These are phyloP conservation scores for Cactoblastis cactorum DNA, from an alignment of 2,888 invertebrate species.

Conservation along the genomic window DNA sequence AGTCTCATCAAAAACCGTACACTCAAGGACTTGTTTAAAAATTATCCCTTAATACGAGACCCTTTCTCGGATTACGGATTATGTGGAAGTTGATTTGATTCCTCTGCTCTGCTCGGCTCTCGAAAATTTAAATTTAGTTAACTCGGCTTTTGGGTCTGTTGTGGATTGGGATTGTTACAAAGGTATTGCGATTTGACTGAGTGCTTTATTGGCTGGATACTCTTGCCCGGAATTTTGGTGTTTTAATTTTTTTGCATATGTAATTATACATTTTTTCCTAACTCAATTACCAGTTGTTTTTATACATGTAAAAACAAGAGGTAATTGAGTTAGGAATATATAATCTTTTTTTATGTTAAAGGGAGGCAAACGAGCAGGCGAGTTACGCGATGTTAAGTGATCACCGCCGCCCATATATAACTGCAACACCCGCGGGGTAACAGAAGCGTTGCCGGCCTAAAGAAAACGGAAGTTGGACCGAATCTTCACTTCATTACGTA, in stretches of 20 bases:
- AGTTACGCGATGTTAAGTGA: no score
- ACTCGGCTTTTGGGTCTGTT: background rate
- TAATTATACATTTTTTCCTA: no score
- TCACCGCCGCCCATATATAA: no score
- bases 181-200: background rate
- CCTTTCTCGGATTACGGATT: conserved; percentile 12
- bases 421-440: no score
- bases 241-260: background rate
- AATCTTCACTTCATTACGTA: no score
- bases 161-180: background rate
- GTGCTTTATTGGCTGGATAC: background rate
- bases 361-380: no score
- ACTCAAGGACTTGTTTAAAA: conserved; percentile 9
- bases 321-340: no score
- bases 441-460: no score
- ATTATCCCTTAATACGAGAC: conserved; percentile 10
- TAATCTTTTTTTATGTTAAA: no score
- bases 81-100: conserved; percentile 12
- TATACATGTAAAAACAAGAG: no score
- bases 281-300: no score
- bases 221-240: background rate
- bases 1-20: background rate
- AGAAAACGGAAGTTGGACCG: no score
- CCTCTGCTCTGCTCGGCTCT: background rate
- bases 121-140: conserved; percentile 7